phyloP scores from a whole-genome alignment of 1,140 invertebrate genomes.

The Hycleus cichorii region DNA sequence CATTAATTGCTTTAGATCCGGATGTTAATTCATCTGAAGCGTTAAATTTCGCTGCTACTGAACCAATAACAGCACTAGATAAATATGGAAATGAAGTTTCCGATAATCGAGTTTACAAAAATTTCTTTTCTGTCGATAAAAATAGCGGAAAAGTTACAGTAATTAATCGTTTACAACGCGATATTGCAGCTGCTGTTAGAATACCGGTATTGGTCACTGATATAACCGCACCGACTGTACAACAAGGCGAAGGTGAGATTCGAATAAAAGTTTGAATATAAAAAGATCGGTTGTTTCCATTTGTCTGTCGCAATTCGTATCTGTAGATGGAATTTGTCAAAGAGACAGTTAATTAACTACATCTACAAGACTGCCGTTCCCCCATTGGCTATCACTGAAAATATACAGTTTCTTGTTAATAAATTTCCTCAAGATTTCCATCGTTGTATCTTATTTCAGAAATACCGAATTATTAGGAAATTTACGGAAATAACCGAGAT shows the following conservation, averaged over 20 bases:
- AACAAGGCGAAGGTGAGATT: slow-evolving; percentile 62
- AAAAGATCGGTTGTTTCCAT: background rate
- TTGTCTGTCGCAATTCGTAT: background rate
- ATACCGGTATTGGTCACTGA: slow-evolving; percentile 76
- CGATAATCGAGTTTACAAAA: slow-evolving; percentile 48
- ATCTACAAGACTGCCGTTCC: too few relatives aligned
- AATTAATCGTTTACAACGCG: slow-evolving; percentile 55
- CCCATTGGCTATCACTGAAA: too few relatives aligned
- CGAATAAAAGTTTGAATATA: background rate
- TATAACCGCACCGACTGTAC: slow-evolving; percentile 65
- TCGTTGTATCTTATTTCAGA: too few relatives aligned
- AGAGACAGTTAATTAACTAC: too few relatives aligned
- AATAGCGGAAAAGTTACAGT: slow-evolving; percentile 67
- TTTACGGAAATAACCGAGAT: too few relatives aligned
- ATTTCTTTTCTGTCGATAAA: slow-evolving; percentile 66
- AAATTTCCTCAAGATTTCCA: too few relatives aligned
- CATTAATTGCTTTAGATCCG: slow-evolving; percentile 69
- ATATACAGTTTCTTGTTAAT: too few relatives aligned
- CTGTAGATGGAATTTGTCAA: background rate
- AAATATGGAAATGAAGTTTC: slow-evolving; percentile 71
- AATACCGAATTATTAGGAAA: too few relatives aligned
- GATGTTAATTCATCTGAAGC: slow-evolving; percentile 64
- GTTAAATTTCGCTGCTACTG: slow-evolving; percentile 63
- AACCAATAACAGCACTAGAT: slow-evolving; percentile 66
- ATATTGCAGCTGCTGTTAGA: slow-evolving; percentile 63